Conservation (phyloP, 2,113 vertebrate genomes). For the Archilochus colubris region DNA sequence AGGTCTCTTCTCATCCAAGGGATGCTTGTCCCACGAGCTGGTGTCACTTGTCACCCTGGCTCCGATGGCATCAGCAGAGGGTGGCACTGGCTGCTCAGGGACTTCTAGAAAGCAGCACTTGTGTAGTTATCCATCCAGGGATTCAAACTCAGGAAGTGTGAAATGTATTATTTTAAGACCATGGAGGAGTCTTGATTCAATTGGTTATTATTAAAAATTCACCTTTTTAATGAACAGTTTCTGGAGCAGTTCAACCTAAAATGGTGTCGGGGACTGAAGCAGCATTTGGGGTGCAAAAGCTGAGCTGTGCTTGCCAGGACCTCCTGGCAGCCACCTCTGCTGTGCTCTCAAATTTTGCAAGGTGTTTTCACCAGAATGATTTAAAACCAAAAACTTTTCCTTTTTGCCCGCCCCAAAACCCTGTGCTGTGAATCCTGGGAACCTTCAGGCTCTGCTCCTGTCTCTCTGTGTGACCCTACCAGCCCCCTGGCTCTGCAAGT, state of each 20-base stretch:
- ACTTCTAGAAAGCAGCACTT: fast-evolving
- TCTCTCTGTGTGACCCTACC: not conserved
- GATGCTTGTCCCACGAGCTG: fast-evolving
- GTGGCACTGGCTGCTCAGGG: not conserved
- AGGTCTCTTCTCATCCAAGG: fast-evolving
- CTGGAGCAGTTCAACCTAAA: not conserved
- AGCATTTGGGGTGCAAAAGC: not conserved
- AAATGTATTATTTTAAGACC: too few relatives aligned
- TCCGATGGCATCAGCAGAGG: not conserved
- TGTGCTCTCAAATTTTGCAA: fast-evolving
- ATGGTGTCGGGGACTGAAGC: not conserved
- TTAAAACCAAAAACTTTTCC: not conserved
- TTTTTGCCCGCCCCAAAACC: fast-evolving
- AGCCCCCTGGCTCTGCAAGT: too few relatives aligned
- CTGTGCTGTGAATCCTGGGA: too few relatives aligned
- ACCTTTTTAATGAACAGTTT: not conserved
- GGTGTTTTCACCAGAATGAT: fast-evolving
- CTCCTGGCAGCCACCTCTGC: not conserved
- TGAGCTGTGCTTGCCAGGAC: not conserved
- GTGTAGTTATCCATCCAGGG: not conserved
- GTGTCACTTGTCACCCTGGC: fast-evolving
- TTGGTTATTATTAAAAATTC: not conserved
- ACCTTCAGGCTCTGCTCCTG: too few relatives aligned
- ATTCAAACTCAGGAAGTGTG: not conserved
- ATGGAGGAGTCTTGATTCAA: not conserved